These are phyloP conservation scores for Tenebrio molitor DNA, from an alignment of 1,140 invertebrate genomes.

Conservation along the genomic window DNA sequence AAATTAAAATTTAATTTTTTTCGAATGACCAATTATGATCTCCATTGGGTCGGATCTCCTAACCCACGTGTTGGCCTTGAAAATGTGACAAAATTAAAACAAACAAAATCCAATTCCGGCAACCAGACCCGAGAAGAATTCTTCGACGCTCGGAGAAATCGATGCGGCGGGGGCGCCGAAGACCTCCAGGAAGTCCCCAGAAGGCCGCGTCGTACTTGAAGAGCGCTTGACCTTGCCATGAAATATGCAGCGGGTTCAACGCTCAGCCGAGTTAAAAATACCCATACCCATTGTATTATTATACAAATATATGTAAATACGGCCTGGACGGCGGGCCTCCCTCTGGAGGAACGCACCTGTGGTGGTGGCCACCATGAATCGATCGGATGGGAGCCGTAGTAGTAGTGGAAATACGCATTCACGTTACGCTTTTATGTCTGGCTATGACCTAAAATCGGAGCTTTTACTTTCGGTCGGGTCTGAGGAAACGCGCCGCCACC, in stretches of 20 bases:
- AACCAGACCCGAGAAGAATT: conserved; percentile 1
- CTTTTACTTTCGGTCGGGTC: conserved; percentile 49
- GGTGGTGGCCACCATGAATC: conserved; percentile 41
- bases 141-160: background rate
- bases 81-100: background rate
- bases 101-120: conserved; percentile 1
- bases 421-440: conserved; percentile 53
- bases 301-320: conserved; percentile 44
- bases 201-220: conserved; percentile 15
- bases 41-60: too few relatives aligned
- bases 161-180: too few relatives aligned
- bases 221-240: conserved; percentile 44
- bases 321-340: background rate
- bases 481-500: conserved; percentile 3
- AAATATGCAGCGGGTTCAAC: conserved; percentile 45
- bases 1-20: too few relatives aligned
- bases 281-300: conserved; percentile 33
- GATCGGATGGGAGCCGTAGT: conserved; percentile 29
- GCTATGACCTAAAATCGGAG: conserved; percentile 55
- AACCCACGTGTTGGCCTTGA: too few relatives aligned
- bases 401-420: conserved; percentile 39
- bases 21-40: background rate
- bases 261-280: conserved; percentile 42
- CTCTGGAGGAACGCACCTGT: conserved; percentile 2
- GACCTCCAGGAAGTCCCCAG: background rate